Percentiles rank a stretch among this genome's conserved stretches.
Evolutionary conservation across 1,140 invertebrate species (phyloP).

Genomic region (Drosophila rufa): DNA sequence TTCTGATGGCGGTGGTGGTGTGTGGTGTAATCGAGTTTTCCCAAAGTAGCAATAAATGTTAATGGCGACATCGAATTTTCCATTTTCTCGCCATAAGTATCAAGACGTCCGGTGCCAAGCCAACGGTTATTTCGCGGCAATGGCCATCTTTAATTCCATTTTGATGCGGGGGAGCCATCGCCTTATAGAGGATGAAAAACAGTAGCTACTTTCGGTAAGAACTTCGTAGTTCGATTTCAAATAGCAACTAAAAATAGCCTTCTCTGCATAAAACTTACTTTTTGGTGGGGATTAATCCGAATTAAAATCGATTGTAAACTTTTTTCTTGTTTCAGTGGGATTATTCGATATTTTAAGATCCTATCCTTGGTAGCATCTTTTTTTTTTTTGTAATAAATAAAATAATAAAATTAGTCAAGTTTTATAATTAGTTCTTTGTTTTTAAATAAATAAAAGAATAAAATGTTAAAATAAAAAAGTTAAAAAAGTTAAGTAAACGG

Average conservation of each 20-base stretch:
- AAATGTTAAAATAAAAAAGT: too few relatives aligned
- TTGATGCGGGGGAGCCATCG: conserved; percentile 12
- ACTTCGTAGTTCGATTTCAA: conserved; percentile 4
- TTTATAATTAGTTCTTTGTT: neutral
- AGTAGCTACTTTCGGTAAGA: conserved; percentile 40
- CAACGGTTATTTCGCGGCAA: conserved; percentile 43
- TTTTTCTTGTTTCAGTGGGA: neutral
- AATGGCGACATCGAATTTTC: conserved; percentile 82
- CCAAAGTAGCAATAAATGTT: conserved; percentile 83
- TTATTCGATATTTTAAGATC: too few relatives aligned
- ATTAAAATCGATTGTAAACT: too few relatives aligned
- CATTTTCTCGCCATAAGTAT: conserved; percentile 82
- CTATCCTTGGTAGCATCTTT: too few relatives aligned
- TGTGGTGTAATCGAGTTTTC: conserved; percentile 75
- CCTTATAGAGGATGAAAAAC: conserved; percentile 27
- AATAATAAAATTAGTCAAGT: neutral
- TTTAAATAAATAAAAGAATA: too few relatives aligned
- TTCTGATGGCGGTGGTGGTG: conserved; percentile 7
- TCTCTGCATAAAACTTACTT: neutral
- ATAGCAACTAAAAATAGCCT: conserved; percentile 10
- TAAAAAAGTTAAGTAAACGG: too few relatives aligned
- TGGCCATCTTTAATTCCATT: conserved; percentile 69
- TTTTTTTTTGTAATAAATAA: too few relatives aligned
- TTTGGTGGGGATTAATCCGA: neutral
- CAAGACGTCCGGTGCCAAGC: conserved; percentile 73